These are phyloP conservation scores for Limulus polyphemus DNA, from an alignment of 2,888 invertebrate genomes.

Conservation along the genomic window DNA sequence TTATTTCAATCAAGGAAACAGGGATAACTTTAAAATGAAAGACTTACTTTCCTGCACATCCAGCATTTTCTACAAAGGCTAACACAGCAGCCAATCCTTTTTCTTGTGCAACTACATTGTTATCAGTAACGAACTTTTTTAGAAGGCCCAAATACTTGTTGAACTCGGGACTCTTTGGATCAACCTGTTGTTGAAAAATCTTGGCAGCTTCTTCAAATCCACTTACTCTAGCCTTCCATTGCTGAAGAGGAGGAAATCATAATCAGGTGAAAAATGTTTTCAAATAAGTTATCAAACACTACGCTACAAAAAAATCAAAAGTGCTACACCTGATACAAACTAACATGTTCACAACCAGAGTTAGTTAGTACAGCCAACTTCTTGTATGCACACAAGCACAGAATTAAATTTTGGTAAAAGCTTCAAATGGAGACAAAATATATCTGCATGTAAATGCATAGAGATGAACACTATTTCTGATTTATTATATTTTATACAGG, in stretches of 20 bases:
- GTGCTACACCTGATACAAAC: too few species aligned
- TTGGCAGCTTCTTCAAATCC: slow-evolving; percentile 90
- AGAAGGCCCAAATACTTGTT: slow-evolving; percentile 76
- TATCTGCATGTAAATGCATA: background rate
- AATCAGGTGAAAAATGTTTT: slow-evolving; percentile 1
- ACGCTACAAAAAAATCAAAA: too few species aligned
- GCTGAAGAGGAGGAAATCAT: slow-evolving; percentile 36
- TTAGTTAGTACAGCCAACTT: too few species aligned
- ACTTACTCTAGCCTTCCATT: slow-evolving; percentile 87
- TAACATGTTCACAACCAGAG: too few species aligned
- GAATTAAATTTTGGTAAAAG: too few species aligned
- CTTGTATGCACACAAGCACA: too few species aligned
- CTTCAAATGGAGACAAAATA: too few species aligned
- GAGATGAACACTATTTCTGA: background rate
- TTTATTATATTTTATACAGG: background rate
- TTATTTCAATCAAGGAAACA: too few species aligned
- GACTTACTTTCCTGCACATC: slow-evolving; percentile 50
- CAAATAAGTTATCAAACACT: background rate
- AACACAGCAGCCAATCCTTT: slow-evolving; percentile 85
- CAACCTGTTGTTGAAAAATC: slow-evolving; percentile 69
- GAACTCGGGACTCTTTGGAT: slow-evolving; percentile 90
- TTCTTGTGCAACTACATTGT: slow-evolving; percentile 89
- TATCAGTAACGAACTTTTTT: slow-evolving; percentile 87
- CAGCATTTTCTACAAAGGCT: slow-evolving; percentile 81
- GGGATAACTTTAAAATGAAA: slow-evolving; percentile 42